Evolutionary conservation across 2,113 vertebrate genomes (phyloP).

Genomic region (Penelope pileata): DNA sequence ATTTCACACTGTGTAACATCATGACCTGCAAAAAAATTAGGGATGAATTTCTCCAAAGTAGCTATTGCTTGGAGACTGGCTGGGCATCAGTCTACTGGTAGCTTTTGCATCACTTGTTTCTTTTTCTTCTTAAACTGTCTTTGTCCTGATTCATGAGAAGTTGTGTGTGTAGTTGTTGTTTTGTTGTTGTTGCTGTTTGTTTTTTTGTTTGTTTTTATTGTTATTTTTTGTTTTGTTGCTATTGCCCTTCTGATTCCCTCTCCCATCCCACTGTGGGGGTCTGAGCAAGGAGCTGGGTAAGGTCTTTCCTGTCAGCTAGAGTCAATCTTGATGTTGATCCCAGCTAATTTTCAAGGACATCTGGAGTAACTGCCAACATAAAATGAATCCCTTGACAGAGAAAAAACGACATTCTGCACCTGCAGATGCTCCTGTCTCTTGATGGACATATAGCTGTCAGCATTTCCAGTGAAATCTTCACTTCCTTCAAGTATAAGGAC

Average conservation of each 20-base stretch:
- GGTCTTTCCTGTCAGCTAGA: background rate
- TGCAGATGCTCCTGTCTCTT: background rate
- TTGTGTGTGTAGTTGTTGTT: background rate
- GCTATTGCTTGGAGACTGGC: background rate
- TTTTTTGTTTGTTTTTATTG: background rate
- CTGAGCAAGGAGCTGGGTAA: accelerated
- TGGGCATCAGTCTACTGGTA: background rate
- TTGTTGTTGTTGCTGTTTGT: too few species aligned
- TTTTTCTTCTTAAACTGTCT: background rate
- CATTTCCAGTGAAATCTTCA: background rate
- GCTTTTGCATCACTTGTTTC: background rate
- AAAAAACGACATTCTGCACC: background rate
- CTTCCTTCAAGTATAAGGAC: background rate
- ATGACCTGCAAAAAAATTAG: background rate
- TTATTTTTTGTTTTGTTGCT: background rate
- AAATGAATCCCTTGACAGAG: background rate
- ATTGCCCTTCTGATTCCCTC: background rate
- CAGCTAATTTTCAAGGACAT: background rate
- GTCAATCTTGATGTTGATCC: background rate
- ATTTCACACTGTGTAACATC: background rate
- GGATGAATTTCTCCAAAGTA: background rate
- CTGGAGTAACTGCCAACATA: background rate
- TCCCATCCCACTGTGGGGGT: background rate
- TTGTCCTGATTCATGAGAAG: background rate
- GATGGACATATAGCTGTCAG: background rate